phyloP scores from a whole-genome alignment of 2,888 invertebrate genomes.

The Eilema caniola region DNA sequence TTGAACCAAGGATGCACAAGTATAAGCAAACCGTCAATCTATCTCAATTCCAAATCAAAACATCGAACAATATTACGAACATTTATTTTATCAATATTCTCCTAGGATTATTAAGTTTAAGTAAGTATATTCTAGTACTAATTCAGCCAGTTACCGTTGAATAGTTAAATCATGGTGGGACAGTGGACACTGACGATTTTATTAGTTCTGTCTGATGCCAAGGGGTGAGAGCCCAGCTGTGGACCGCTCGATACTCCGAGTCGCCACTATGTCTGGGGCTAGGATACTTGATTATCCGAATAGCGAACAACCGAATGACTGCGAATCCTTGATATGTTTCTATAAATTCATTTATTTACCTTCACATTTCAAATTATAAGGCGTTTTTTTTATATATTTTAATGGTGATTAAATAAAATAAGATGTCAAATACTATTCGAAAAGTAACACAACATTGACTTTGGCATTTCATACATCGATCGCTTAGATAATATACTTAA shows the following conservation, averaged over 20 bases:
- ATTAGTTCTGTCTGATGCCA: not conserved
- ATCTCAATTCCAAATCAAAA: not conserved
- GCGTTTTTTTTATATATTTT: not conserved
- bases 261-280: constrained; percentile 9
- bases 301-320: not conserved
- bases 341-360: not conserved
- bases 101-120: not conserved
- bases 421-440: too few relatives aligned
- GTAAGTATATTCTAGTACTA: not conserved
- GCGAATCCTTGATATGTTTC: not conserved
- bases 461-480: too few relatives aligned
- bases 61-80: not conserved
- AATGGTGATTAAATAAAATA: too few relatives aligned
- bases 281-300: not conserved
- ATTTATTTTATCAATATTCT: not conserved
- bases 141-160: not conserved
- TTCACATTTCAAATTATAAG: not conserved
- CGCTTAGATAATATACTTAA: too few relatives aligned
- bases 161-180: constrained; percentile 1
- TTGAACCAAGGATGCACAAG: not conserved
- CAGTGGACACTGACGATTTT: constrained; percentile 1
- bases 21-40: not conserved
- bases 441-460: too few relatives aligned
- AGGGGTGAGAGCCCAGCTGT: not conserved
- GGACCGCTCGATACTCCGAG: constrained; percentile 7